Conservation (phyloP, 1,140 invertebrate genomes). For the Ceratosolen fusciceps region DNA sequence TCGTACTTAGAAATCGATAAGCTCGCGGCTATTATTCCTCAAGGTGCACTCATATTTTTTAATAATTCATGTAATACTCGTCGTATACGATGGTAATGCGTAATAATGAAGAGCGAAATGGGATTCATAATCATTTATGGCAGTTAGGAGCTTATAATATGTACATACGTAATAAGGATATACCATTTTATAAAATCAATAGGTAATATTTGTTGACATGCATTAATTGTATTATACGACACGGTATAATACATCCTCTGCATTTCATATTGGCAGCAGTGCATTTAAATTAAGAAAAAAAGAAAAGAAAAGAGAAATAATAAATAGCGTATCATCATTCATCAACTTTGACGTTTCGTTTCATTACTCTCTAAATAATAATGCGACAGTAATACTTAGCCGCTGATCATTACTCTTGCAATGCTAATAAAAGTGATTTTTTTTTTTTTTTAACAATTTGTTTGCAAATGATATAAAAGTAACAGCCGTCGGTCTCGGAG, state of each 20-base stretch:
- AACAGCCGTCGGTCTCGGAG: too few species aligned
- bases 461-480: background rate
- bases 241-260: background rate
- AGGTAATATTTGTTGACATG: background rate
- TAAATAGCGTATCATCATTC: background rate
- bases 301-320: too few species aligned
- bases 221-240: slow-evolving; percentile 4
- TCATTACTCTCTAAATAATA: background rate
- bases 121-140: background rate
- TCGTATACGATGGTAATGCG: background rate
- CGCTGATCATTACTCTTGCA: background rate
- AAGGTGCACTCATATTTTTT: background rate
- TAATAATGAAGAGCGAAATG: background rate
- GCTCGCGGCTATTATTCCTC: background rate
- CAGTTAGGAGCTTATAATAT: background rate
- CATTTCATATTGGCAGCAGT: background rate
- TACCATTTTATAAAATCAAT: background rate
- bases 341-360: background rate
- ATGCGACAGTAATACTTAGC: too few species aligned
- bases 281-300: too few species aligned
- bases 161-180: background rate
- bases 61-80: background rate
- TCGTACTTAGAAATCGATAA: background rate
- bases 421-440: too few species aligned
- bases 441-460: too few species aligned